Percentiles rank a stretch among this genome's conserved stretches.
phyloP scores from a whole-genome alignment of 1,140 invertebrate species.

The Atopsyche davidsoni region DNA sequence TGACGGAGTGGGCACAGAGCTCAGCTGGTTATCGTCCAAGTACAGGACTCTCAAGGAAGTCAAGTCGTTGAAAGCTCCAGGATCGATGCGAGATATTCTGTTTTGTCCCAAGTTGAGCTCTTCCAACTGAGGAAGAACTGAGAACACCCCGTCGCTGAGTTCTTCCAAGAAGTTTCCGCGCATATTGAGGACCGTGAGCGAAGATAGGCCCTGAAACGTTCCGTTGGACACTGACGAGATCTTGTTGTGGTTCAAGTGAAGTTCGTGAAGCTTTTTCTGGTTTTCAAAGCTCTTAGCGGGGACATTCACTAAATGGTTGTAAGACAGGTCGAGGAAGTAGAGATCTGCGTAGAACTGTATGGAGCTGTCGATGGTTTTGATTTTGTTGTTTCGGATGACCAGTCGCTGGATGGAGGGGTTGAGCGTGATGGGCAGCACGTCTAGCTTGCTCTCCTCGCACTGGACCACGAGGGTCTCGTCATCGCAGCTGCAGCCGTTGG shows the following conservation, averaged over 20 bases:
- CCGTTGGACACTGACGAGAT: conserved; percentile 70
- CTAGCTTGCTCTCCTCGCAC: conserved; percentile 76
- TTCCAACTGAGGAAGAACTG: conserved; percentile 66
- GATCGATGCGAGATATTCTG: conserved; percentile 72
- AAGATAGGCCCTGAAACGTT: conserved; percentile 72
- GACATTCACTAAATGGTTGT: conserved; percentile 75
- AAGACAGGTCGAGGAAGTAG: conserved; percentile 75
- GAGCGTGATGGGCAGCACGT: conserved; percentile 83
- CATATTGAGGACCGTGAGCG: conserved; percentile 72
- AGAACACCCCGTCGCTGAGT: conserved; percentile 69
- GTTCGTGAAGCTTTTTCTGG: conserved; percentile 72
- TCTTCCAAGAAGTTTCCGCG: conserved; percentile 76
- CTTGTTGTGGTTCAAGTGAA: conserved; percentile 80
- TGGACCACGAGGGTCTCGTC: conserved; percentile 82
- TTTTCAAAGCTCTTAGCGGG: conserved; percentile 70
- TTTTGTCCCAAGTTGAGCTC: conserved; percentile 85
- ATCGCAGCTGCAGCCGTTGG: conserved; percentile 75
- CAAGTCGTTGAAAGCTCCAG: conserved; percentile 71
- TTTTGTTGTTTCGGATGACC: conserved; percentile 76
- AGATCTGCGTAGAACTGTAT: conserved; percentile 83
- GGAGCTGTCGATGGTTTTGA: conserved; percentile 78
- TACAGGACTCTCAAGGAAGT: conserved; percentile 68
- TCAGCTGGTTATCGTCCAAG: conserved; percentile 79
- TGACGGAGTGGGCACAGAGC: conserved; percentile 64
- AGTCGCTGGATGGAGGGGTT: conserved; percentile 83